phyloP scores from a whole-genome alignment of 2,113 vertebrate genomes.

The Lophius piscatorius region DNA sequence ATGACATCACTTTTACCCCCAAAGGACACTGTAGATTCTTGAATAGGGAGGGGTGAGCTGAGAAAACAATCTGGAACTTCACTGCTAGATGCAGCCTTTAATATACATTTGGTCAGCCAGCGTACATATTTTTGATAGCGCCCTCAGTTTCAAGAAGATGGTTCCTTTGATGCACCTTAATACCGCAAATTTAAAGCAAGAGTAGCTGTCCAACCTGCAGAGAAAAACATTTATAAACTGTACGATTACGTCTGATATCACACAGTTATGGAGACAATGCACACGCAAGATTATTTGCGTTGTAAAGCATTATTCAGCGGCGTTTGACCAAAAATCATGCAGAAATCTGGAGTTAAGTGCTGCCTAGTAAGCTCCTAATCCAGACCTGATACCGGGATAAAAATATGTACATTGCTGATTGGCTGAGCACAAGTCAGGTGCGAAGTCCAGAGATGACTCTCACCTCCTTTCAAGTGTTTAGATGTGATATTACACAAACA shows the following conservation, averaged over 20 bases:
- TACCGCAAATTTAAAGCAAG: neutral
- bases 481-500: constrained; percentile 71
- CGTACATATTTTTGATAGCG: no score
- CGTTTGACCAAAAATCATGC: neutral
- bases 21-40: no score
- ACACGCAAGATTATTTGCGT: constrained; percentile 6
- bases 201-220: no score
- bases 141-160: no score
- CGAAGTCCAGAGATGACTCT: constrained; percentile 58
- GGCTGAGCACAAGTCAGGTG: constrained; percentile 45
- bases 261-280: neutral
- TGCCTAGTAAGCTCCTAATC: constrained; percentile 40
- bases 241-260: neutral
- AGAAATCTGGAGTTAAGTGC: constrained; percentile 22
- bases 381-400: constrained; percentile 50
- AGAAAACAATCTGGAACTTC: no score
- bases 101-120: no score
- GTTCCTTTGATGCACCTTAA: neutral
- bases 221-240: neutral
- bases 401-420: constrained; percentile 49
- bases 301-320: constrained; percentile 19
- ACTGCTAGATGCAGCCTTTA: no score
- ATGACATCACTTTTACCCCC: no score
- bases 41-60: no score
- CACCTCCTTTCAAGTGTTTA: constrained; percentile 63